Evolutionary conservation across 2,113 vertebrate species (phyloP).

Genomic region (Chamaetylas fuelleborni): DNA sequence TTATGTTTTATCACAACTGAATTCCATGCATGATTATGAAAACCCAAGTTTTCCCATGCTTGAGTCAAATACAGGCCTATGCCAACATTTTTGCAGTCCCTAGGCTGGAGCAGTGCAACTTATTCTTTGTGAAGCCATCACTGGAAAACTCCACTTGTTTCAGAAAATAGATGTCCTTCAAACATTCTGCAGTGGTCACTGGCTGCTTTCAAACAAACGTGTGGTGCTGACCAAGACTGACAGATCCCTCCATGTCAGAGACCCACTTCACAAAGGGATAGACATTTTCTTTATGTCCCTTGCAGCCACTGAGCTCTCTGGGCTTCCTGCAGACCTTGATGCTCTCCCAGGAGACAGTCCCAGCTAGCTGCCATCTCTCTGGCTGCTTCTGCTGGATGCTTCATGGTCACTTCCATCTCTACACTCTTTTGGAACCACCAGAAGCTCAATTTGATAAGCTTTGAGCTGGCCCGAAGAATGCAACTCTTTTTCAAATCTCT

Average conservation of each 20-base stretch:
- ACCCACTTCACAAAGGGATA: fast-evolving
- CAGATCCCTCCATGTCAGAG: fast-evolving
- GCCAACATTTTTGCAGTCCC: not conserved
- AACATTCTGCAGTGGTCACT: not conserved
- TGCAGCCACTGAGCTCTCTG: fast-evolving
- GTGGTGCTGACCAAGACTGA: not conserved
- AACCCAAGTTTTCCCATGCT: slow-evolving; percentile 25
- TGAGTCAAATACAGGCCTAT: not conserved
- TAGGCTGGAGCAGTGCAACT: not conserved
- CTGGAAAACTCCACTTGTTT: not conserved
- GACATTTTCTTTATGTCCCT: not conserved
- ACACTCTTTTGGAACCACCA: not conserved
- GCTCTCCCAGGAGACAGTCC: not conserved
- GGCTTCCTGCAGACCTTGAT: not conserved
- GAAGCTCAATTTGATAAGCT: not conserved
- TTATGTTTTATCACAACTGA: slow-evolving; percentile 26
- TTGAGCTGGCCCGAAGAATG: not conserved
- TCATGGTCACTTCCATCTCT: not conserved
- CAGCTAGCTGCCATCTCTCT: not conserved
- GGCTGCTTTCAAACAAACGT: not conserved
- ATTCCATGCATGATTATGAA: not conserved
- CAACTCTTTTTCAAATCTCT: not conserved
- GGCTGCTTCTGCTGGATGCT: not conserved
- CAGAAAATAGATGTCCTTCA: not conserved
- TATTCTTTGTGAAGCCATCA: not conserved